Evolutionary conservation across 2,797 vertebrate species (phyloP).

Genomic region (Typhlichthys subterraneus): DNA sequence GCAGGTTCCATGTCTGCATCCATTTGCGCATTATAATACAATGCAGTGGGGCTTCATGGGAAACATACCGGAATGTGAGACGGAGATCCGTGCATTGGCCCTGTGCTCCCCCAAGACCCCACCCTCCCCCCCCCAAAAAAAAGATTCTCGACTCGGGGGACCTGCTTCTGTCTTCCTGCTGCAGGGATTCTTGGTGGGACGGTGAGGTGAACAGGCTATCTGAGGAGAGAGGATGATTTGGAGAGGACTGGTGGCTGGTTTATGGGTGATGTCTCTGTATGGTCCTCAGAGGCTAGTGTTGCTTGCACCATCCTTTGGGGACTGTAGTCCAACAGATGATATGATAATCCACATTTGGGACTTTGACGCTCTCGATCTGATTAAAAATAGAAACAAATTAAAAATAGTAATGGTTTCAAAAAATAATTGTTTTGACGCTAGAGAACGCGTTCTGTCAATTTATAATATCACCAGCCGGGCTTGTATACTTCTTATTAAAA

Average conservation of each 20-base stretch:
- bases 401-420: not conserved
- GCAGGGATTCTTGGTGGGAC: slow-evolving; percentile 30
- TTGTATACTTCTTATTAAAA: not conserved
- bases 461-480: not conserved
- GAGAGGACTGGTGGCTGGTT: slow-evolving; percentile 50
- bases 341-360: slow-evolving; percentile 75
- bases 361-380: slow-evolving; percentile 63
- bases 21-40: slow-evolving; percentile 99
- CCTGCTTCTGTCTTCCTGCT: slow-evolving; percentile 63
- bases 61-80: slow-evolving; percentile 93
- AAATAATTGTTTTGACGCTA: slow-evolving; percentile 10
- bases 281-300: slow-evolving; percentile 63
- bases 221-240: slow-evolving; percentile 53
- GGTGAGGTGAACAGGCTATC: slow-evolving; percentile 6
- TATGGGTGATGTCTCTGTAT: slow-evolving; percentile 64
- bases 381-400: slow-evolving; percentile 48
- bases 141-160: slow-evolving; percentile 57
- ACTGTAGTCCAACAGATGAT: slow-evolving; percentile 67
- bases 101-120: slow-evolving; percentile 58
- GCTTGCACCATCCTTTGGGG: slow-evolving; percentile 72
- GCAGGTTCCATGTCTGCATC: slow-evolving; percentile 97
- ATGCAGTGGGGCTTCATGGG: slow-evolving; percentile 89
- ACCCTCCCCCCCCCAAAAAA: slow-evolving; percentile 81
- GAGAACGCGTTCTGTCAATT: not conserved
- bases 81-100: slow-evolving; percentile 73